A percentile compares a stretch with the other conserved stretches of the same genome.
phyloP scores from a whole-genome alignment of 1,140 invertebrate genomes.

The Probaryconus sp. region DNA sequence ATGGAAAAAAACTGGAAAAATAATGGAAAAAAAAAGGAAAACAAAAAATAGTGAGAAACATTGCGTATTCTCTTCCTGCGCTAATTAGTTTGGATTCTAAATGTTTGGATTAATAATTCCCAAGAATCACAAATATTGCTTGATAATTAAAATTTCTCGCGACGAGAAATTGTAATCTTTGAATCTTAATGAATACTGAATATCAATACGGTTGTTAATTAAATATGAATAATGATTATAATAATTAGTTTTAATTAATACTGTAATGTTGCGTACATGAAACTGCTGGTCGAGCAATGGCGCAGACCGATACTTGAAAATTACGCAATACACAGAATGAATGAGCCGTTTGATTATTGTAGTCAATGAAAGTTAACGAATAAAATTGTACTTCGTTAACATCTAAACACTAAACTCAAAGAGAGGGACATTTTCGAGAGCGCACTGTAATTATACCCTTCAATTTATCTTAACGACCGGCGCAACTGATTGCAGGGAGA shows the following conservation, averaged over 20 bases:
- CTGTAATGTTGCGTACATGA: conserved; percentile 25
- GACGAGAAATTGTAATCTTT: conserved; percentile 43
- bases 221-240: conserved; percentile 60
- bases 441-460: conserved; percentile 52
- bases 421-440: conserved; percentile 58
- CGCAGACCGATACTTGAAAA: conserved; percentile 15
- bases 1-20: too few species aligned
- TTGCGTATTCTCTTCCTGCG: neutral
- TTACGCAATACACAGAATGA: conserved; percentile 41
- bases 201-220: conserved; percentile 56
- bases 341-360: conserved; percentile 61
- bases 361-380: conserved; percentile 61
- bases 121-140: conserved; percentile 41
- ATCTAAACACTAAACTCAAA: conserved; percentile 56
- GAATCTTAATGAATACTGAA: conserved; percentile 48
- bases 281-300: too few species aligned
- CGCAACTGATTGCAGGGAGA: conserved; percentile 50
- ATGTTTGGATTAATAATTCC: conserved; percentile 49
- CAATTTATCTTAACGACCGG: conserved; percentile 57
- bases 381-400: conserved; percentile 64
- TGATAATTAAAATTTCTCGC: conserved; percentile 58
- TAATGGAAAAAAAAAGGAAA: too few species aligned
- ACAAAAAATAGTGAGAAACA: too few species aligned
- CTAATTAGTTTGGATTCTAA: too few species aligned
- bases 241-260: conserved; percentile 60